These are phyloP conservation scores for Xerus inauris DNA, from an alignment of 2,113 vertebrate species.

Conservation along the genomic window DNA sequence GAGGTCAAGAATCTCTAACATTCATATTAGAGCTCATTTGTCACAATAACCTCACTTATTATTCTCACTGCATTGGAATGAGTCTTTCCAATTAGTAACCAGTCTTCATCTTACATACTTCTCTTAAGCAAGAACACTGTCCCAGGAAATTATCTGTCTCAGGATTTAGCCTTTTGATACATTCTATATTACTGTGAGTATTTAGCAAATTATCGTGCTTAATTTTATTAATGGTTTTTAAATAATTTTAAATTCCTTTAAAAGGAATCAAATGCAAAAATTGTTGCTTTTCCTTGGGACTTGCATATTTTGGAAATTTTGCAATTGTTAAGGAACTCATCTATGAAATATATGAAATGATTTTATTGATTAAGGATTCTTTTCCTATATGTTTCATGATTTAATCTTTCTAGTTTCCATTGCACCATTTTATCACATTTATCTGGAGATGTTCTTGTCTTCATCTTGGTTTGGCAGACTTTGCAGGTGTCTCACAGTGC, in stretches of 20 bases:
- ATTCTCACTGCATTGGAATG: not conserved
- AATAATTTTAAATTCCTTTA: slow-evolving; percentile 27
- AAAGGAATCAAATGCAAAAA: not conserved
- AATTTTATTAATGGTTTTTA: not conserved
- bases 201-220: not conserved
- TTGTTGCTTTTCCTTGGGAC: not conserved
- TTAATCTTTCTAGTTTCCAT: not conserved
- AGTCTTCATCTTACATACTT: not conserved
- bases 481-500: not conserved
- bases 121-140: not conserved
- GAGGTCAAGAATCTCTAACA: not conserved
- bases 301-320: not conserved
- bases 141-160: not conserved
- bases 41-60: not conserved
- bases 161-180: not conserved
- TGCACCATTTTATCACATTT: not conserved
- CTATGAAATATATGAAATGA: not conserved
- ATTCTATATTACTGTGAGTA: not conserved
- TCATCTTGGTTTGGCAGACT: not conserved
- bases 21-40: not conserved
- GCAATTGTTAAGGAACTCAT: slow-evolving; percentile 17
- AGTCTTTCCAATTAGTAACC: not conserved
- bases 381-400: not conserved
- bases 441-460: not conserved
- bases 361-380: slow-evolving; percentile 6